Evolutionary conservation across 2,113 vertebrate species (phyloP), one percentile per base, ranked within the genome.

Genomic region (Ctenodactylus gundi): DNA sequence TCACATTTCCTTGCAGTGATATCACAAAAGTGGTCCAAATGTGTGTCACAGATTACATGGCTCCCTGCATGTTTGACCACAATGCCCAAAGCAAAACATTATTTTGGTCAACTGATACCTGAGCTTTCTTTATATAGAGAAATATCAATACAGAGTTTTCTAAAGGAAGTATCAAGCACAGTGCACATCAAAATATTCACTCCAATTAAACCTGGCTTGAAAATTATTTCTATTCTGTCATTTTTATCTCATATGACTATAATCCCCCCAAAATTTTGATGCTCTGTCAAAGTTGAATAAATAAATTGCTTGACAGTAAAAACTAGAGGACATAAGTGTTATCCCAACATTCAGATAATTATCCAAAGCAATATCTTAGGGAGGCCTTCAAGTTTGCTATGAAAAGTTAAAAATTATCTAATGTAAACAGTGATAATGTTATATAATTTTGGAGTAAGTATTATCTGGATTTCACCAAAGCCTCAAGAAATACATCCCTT

Each of bases 261-360:
- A 87, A 81, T 93, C 73, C 53, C 96, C 87, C 14, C 77, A 73
- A 82, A 75, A 97, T 97, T 95, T 70, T 95, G 78, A 92, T 94
- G 94, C 36, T 94, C 1, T 8, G 73, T 94, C 82, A 94, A 23
- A n/a, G 87, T 76, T 68, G 96, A 95, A 96, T 87, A 85, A 81
- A 5, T 77, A 92, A 97, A 94, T 81, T 88, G 11, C 8, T 31
- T 75, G 51, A 53, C 39, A 94, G 11, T 89, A 13, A 80, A 88
- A 88, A 80, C 51, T 15, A 75, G 34, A 49, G 10, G 44, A 49
- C 3, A 81, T 41, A 55, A 31, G 36, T 53, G 64, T 96, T 64
- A 91, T 55, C 73, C 93, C 31, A 53, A 68, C 67, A 20, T 92
- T 34, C 10, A 41, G 34, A 57, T 68, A 27, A 17, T 62, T 67